A percentile compares a stretch with the other conserved stretches of the same genome.
phyloP scores from a whole-genome alignment of 2,797 vertebrate genomes.

The Vespertilio murinus region DNA sequence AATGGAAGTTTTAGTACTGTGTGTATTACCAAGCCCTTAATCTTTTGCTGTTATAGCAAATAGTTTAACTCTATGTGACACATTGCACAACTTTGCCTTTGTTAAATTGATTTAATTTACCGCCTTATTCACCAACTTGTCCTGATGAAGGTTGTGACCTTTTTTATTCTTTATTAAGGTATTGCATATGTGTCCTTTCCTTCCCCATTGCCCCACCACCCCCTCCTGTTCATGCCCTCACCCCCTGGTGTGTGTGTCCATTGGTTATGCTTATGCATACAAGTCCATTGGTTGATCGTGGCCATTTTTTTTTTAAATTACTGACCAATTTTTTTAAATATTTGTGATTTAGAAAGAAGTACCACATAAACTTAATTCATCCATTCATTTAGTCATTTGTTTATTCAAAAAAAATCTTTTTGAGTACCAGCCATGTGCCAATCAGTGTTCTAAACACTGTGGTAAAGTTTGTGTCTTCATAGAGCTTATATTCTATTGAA shows the following conservation, averaged over 20 bases:
- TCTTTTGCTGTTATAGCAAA: not conserved
- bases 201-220: no score
- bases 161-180: not conserved
- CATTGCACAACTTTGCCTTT: not conserved
- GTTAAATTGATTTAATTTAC: not conserved
- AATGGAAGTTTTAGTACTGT: not conserved
- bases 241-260: no score
- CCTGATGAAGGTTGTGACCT: not conserved
- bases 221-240: no score
- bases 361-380: not conserved
- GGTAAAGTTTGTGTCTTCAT: not conserved
- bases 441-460: not conserved
- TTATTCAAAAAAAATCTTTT: not conserved
- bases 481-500: not conserved
- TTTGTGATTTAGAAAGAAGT: not conserved
- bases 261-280: no score
- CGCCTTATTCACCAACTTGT: not conserved
- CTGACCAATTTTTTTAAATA: not conserved
- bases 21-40: not conserved
- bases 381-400: not conserved
- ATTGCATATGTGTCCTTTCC: no score
- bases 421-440: not conserved
- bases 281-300: no score
- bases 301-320: not conserved
- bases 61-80: not conserved